These are phyloP conservation scores for Bombus picipes DNA, from an alignment of 1,140 invertebrate species.

Conservation along the genomic window DNA sequence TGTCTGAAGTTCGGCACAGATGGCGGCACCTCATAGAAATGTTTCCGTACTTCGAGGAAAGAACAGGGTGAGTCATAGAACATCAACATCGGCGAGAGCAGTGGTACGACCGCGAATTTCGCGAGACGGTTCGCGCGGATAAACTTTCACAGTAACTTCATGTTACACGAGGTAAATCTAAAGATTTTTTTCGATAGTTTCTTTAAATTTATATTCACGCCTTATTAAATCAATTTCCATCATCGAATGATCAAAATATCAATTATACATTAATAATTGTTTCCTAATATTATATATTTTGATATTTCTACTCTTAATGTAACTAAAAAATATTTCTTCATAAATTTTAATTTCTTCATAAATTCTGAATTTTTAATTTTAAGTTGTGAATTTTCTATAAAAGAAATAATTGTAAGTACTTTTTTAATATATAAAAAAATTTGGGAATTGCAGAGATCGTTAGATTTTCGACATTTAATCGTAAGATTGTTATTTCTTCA, in stretches of 20 bases:
- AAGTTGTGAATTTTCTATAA: not conserved
- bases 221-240: not conserved
- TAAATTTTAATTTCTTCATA: not conserved
- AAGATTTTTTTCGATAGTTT: not conserved
- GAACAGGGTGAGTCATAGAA: not conserved
- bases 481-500: not conserved
- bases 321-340: not conserved
- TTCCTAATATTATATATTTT: not conserved
- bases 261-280: not conserved
- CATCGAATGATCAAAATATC: not conserved
- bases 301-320: not conserved
- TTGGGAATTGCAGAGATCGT: not conserved
- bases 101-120: not conserved
- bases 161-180: no score
- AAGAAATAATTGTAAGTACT: not conserved
- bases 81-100: not conserved
- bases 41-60: not conserved
- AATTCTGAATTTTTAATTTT: not conserved
- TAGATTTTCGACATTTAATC: not conserved
- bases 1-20: slow-evolving; percentile 28
- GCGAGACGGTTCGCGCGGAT: not conserved
- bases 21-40: slow-evolving; percentile 11
- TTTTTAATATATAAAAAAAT: not conserved
- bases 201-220: no score
- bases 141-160: not conserved